Percentiles rank a stretch among this genome's conserved stretches.
These are phyloP conservation scores for Corythornis cristatus DNA, from an alignment of 2,113 vertebrate genomes.

Conservation along the genomic window DNA sequence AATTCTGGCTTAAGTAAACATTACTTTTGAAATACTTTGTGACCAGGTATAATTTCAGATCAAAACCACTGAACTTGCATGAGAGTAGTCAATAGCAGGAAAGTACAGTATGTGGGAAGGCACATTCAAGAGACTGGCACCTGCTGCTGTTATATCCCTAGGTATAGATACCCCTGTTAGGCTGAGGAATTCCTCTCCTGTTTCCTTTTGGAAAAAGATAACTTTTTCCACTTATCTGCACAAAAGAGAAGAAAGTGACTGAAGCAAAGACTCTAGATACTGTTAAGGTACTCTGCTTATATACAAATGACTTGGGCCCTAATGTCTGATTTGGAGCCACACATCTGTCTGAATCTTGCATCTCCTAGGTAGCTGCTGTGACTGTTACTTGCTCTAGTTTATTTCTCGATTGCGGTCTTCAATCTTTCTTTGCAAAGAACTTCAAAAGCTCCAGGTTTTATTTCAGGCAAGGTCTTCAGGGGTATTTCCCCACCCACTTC, in stretches of 20 bases:
- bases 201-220: neutral
- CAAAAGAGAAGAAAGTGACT: neutral
- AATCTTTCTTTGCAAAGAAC: neutral
- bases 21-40: conserved; percentile 13
- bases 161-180: neutral
- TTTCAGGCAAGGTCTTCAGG: conserved; percentile 39
- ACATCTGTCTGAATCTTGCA: neutral
- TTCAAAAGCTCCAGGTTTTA: conserved; percentile 49
- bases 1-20: neutral
- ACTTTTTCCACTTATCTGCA: neutral
- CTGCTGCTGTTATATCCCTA: neutral
- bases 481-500: conserved; percentile 50
- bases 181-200: neutral
- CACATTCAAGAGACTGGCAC: neutral
- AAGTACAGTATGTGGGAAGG: neutral
- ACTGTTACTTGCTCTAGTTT: neutral
- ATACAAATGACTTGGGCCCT: neutral
- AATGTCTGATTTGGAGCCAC: neutral
- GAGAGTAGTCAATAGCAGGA: neutral
- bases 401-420: neutral
- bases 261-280: neutral
- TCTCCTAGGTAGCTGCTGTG: neutral
- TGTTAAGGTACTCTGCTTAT: accelerated
- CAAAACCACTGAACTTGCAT: neutral
- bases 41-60: neutral